Base-by-base conservation (phyloP, 2,797 vertebrate genomes). In the Falco peregrinus region DNA sequence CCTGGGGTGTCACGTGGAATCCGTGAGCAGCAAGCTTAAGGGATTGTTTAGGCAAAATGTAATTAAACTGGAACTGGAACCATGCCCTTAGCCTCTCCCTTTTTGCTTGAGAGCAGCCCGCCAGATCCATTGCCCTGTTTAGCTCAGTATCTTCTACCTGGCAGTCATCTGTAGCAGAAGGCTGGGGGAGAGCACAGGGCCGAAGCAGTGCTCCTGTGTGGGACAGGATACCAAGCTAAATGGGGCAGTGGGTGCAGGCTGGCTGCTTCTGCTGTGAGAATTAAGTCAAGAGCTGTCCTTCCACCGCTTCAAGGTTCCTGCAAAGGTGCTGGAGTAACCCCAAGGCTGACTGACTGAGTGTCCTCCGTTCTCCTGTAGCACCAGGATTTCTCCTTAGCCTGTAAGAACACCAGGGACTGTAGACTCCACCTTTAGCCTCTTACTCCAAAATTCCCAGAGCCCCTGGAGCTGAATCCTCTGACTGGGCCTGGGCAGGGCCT, bases 41-140 rank as follows among this genome's bases (percentile, higher is more conserved):
- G 37, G 4, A 3, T 41, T 76, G 43, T 70, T 87, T 33, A 53
- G 31, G 24, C 4, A 1, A 84, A 60, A 53, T 7, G 10, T 51
- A 51, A 24, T 63, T 45, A 6, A 81, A 67, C 5, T 31, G 75
- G 13, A 71, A 31, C 28, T 75, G 41, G 60, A 77, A 57, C 45
- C 7, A 10, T 25, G 22, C n/a, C 22, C 33, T 68, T 68, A 53
- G 45, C 41, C 45, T n/a, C 47, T 85, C 14, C 28, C 15, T 33
- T 73, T 43, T 65, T 13, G 1, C 1, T 0, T 20, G 39, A 56
- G 75, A 93, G 69, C 57, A 76, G 17, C 24, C 50, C 85, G 20
- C n/a, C 5, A 1, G 28, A 65, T 61, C 69, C 21, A 1, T 25
- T 68, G 29, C 21, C 35, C 26, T 0, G 0, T 21, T 53, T 9